Percentiles rank a stretch among this genome's conserved stretches.
These are phyloP conservation scores for Karalla daura DNA, from an alignment of 2,797 vertebrate genomes.

Conservation along the genomic window DNA sequence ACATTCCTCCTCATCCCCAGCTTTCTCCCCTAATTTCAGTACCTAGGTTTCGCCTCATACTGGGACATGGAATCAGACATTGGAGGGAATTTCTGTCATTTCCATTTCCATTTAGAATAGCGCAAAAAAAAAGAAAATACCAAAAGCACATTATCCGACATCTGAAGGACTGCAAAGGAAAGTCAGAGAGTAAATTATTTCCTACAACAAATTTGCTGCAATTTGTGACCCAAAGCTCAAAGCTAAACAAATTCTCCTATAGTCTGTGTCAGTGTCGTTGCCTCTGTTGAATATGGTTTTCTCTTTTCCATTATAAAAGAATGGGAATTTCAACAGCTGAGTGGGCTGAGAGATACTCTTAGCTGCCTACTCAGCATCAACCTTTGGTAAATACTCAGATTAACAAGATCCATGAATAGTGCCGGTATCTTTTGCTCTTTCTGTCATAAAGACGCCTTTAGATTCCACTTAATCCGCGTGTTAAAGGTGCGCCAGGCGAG, in stretches of 20 bases:
- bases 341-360: conserved; percentile 68
- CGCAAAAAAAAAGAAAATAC: neutral
- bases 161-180: conserved; percentile 33
- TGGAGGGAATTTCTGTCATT: conserved; percentile 63
- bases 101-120: conserved; percentile 51
- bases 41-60: conserved; percentile 60
- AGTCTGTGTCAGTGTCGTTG: conserved; percentile 22
- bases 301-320: conserved; percentile 48
- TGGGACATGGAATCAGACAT: conserved; percentile 62
- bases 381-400: conserved; percentile 79
- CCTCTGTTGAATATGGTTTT: conserved; percentile 37
- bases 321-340: conserved; percentile 62
- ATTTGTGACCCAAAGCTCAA: conserved; percentile 42
- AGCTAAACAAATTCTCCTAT: conserved; percentile 44
- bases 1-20: conserved; percentile 90
- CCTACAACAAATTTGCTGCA: conserved; percentile 23
- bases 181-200: conserved; percentile 24
- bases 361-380: conserved; percentile 73
- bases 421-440: conserved; percentile 65
- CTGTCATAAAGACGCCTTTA: conserved; percentile 71
- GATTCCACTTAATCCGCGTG: conserved; percentile 74
- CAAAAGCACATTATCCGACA: conserved; percentile 53
- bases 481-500: conserved; percentile 76
- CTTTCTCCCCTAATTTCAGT: conserved; percentile 73
- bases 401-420: conserved; percentile 71